Evolutionary conservation across 2,888 invertebrate species (phyloP).

Genomic region (Sympetrum striolatum): DNA sequence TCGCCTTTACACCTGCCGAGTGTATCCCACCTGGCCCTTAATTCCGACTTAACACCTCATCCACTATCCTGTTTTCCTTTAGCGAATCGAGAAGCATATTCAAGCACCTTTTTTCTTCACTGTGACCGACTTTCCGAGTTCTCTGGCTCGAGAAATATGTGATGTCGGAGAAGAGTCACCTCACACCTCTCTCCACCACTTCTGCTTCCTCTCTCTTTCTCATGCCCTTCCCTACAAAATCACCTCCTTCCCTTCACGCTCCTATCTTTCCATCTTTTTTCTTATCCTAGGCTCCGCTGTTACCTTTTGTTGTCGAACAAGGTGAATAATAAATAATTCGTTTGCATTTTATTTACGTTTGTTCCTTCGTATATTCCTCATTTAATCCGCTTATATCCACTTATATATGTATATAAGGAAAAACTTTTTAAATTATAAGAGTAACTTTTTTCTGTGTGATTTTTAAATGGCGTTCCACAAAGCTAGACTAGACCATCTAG

Average conservation of each 20-base stretch:
- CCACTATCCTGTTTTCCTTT: neutral
- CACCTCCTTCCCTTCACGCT: no score
- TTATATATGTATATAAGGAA: no score
- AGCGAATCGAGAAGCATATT: neutral
- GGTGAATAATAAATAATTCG: no score
- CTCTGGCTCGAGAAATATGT: neutral
- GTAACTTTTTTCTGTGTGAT: no score
- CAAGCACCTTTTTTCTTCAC: neutral
- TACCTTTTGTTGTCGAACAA: no score
- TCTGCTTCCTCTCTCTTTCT: neutral
- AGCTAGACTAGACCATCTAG: no score
- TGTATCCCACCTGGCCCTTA: neutral
- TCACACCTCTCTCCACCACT: neutral
- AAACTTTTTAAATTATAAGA: no score
- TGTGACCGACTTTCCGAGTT: neutral
- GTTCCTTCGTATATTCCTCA: no score
- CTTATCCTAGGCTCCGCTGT: neutral
- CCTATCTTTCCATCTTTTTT: neutral
- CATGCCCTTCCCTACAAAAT: neutral
- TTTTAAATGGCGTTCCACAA: no score
- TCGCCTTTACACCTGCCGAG: neutral
- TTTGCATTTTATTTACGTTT: no score
- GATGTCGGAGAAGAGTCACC: neutral
- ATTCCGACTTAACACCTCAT: neutral
- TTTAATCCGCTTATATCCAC: no score